Base-by-base conservation (phyloP, 2,888 invertebrate genomes). In the Pterobdella sp. region DNA sequence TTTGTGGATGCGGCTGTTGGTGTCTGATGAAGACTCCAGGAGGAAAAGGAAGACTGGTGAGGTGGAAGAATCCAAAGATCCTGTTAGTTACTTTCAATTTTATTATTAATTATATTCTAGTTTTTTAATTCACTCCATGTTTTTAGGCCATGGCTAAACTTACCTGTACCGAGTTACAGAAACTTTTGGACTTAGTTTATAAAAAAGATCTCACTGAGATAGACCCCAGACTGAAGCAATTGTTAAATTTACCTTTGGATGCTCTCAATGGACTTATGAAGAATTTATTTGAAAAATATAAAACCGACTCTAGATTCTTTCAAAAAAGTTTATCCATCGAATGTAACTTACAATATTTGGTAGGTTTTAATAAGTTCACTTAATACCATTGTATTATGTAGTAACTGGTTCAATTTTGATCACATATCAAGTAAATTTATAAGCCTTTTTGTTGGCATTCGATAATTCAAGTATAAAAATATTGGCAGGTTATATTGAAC, bases 1-100 rank as follows among this genome's bases (percentile, higher is more conserved):
- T n/a, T 83, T 90, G 2, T 90, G 90, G 90, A 88, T 88, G 77
- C 87, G 88, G 79, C 83, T 90, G 72, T 82, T 88, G 73, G 75
- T 79, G 32, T 66, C 72, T 35, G 72, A 72, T 26, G 72, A 72
- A 29, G 72, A 70, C 10, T 71, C 71, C 35, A 65, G 56, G 56
- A 73, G 70, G 56, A 68, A 69, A 32, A 63, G 73, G 56, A 74
- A 73, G 37, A 71, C 69, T 14, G 65, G 70, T 34, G 74, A 63
- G 22, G 74, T 66, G 1, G 73, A 73, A n/a, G 75, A 75, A 22
- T 72, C 69, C 60, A 76, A 70, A 49, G 76, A 75, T 34, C 74
- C 72, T 10, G 75, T 75, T 29, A 32, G 75, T 36, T 35, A 34
- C n/a, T 10, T 52, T 26, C 37, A 1, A 31, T 1, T n/a, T 36